A percentile compares a stretch with the other conserved stretches of the same genome.
Conservation (phyloP, 2,888 invertebrate genomes). For the Erpobdella octoculata region DNA sequence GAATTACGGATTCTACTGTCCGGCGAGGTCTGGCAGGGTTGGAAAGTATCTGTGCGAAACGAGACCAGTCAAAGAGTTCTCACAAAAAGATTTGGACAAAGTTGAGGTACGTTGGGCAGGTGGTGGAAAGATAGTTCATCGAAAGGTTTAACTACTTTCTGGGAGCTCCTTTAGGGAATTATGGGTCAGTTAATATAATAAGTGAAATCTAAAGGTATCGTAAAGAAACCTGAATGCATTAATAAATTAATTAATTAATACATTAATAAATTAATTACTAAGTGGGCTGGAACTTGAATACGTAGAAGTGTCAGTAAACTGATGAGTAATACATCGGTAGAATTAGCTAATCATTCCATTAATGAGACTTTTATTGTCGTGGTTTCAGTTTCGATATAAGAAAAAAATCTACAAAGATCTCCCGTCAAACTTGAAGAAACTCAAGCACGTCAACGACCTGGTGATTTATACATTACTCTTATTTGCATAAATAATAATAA, state of each 20-base stretch:
- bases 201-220: not conserved
- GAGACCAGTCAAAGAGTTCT: constrained; percentile 9
- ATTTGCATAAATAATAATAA: not conserved
- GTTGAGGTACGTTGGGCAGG: no score
- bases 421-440: constrained; percentile 11
- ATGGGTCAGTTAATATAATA: not conserved
- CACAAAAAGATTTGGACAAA: not conserved
- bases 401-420: constrained; percentile 23
- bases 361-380: no score
- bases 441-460: constrained; percentile 18
- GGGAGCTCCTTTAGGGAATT: not conserved
- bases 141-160: no score
- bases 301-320: no score
- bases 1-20: constrained; percentile 23
- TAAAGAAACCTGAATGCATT: no score
- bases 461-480: not conserved
- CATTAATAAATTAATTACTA: no score
- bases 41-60: constrained; percentile 18
- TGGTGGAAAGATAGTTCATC: no score
- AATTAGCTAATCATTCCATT: no score
- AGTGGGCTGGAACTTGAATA: no score
- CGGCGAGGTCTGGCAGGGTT: not conserved
- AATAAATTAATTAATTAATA: no score
- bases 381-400: constrained; percentile 23
- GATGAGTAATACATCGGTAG: no score